Percentiles rank a stretch among this genome's conserved stretches.
Evolutionary conservation across 2,888 invertebrate genomes (phyloP).

Genomic region (Apodemia hepburni): DNA sequence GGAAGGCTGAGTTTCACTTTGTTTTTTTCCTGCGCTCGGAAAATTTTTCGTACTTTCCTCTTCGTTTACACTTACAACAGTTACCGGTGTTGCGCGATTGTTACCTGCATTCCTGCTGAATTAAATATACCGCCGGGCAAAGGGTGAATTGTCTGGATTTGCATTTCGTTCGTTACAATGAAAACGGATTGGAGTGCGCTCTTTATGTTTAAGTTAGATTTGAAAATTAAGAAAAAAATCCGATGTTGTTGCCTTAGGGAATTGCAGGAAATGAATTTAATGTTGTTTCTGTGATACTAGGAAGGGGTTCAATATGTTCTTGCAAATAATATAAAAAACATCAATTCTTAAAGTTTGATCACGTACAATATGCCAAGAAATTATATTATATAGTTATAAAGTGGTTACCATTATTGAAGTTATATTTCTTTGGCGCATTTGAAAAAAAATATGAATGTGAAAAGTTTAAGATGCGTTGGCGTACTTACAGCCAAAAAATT

Average conservation of each 20-base stretch:
- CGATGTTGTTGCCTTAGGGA: slow-evolving; percentile 23
- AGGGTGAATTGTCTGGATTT: slow-evolving; percentile 75
- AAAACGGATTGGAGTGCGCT: slow-evolving; percentile 44
- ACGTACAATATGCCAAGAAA: too few relatives aligned
- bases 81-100: slow-evolving; percentile 69
- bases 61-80: slow-evolving; percentile 77
- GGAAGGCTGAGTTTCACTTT: slow-evolving; percentile 76
- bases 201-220: slow-evolving; percentile 46
- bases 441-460: too few relatives aligned
- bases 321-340: too few relatives aligned
- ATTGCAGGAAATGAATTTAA: background rate
- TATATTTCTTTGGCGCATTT: too few relatives aligned
- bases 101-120: slow-evolving; percentile 71
- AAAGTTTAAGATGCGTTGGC: too few relatives aligned
- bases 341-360: too few relatives aligned
- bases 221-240: slow-evolving; percentile 37
- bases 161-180: slow-evolving; percentile 71
- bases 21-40: slow-evolving; percentile 53
- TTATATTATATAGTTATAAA: too few relatives aligned
- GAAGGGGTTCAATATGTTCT: too few relatives aligned
- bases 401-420: too few relatives aligned
- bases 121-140: slow-evolving; percentile 70
- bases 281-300: too few relatives aligned
- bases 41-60: slow-evolving; percentile 69
- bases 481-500: too few relatives aligned